Conservation (phyloP, 2,797 vertebrate genomes). For the Lophius americanus region DNA sequence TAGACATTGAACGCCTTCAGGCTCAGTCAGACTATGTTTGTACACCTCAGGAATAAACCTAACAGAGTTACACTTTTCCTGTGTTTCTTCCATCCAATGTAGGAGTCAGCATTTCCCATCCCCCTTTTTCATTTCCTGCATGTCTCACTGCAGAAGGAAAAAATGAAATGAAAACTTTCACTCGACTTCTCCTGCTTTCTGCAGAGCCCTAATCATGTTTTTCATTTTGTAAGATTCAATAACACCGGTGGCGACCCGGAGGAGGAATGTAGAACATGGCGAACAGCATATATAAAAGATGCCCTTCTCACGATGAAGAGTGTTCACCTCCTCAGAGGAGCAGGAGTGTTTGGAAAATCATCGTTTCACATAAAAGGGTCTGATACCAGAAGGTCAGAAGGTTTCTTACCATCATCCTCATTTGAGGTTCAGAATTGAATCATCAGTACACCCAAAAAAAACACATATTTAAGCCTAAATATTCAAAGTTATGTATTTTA, state of each 20-base stretch:
- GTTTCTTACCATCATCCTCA: too few species aligned
- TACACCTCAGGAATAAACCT: constrained; percentile 21
- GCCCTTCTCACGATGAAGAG: not conserved
- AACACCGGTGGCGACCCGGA: constrained; percentile 60
- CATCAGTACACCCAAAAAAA: too few species aligned
- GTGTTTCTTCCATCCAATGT: constrained; percentile 15
- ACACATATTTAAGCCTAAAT: too few species aligned
- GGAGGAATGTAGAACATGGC: constrained; percentile 60
- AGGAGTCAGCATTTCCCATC: constrained; percentile 42
- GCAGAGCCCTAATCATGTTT: constrained; percentile 72
- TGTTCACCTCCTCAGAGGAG: too few species aligned
- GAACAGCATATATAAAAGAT: constrained; percentile 20
- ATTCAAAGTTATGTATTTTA: too few species aligned
- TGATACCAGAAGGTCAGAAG: too few species aligned
- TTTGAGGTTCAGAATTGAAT: too few species aligned
- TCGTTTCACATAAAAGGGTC: too few species aligned
- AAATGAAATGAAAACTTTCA: constrained; percentile 55
- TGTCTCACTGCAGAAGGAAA: constrained; percentile 34
- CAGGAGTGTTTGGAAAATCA: too few species aligned
- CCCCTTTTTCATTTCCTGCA: constrained; percentile 48
- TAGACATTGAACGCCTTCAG: constrained; percentile 28
- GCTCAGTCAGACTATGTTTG: constrained; percentile 29
- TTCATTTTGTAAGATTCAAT: constrained; percentile 71
- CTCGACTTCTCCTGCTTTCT: constrained; percentile 54
- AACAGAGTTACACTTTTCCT: constrained; percentile 28